Percentiles rank a stretch among this genome's conserved stretches.
Evolutionary conservation across 1,140 invertebrate genomes (phyloP).

Genomic region (Drosophila arizonae): DNA sequence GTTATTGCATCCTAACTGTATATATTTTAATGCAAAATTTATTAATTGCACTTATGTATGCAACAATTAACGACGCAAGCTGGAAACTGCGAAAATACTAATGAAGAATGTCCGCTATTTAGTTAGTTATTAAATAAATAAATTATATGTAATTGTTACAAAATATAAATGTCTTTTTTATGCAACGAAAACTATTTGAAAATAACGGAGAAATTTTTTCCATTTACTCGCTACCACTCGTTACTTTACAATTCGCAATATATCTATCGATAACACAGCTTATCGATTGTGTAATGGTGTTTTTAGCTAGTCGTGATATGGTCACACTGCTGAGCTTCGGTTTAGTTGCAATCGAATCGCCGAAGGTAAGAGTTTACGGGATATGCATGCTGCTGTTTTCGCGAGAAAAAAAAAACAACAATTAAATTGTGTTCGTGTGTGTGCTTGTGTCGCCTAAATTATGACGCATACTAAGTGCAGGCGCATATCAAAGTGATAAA

Average conservation of each 20-base stretch:
- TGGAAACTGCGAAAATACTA: slow-evolving; percentile 1
- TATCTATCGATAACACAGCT: background rate
- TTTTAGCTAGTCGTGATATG: slow-evolving; percentile 1
- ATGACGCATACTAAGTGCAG: slow-evolving; percentile 69
- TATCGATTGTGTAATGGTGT: background rate
- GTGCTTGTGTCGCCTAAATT: slow-evolving; percentile 56
- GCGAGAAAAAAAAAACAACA: slow-evolving; percentile 54
- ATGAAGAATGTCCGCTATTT: slow-evolving; percentile 19
- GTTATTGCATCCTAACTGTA: slow-evolving; percentile 39
- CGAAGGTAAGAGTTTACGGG: slow-evolving; percentile 32
- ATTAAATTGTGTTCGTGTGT: slow-evolving; percentile 55
- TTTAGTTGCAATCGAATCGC: slow-evolving; percentile 50
- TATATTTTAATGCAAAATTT: slow-evolving; percentile 23
- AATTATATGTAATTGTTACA: slow-evolving; percentile 57
- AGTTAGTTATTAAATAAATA: slow-evolving; percentile 50
- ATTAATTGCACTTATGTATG: slow-evolving; percentile 23
- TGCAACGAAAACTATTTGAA: slow-evolving; percentile 5
- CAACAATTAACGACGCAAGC: slow-evolving; percentile 14
- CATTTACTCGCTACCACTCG: background rate
- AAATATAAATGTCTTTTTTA: background rate
- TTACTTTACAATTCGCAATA: slow-evolving; percentile 7
- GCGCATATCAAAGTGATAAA: slow-evolving; percentile 41
- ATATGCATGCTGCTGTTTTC: slow-evolving; percentile 21
- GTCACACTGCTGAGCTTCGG: slow-evolving; percentile 18
- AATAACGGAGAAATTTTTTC: background rate